phyloP scores from a whole-genome alignment of 2,797 vertebrate species.

The Diplodus sargus region DNA sequence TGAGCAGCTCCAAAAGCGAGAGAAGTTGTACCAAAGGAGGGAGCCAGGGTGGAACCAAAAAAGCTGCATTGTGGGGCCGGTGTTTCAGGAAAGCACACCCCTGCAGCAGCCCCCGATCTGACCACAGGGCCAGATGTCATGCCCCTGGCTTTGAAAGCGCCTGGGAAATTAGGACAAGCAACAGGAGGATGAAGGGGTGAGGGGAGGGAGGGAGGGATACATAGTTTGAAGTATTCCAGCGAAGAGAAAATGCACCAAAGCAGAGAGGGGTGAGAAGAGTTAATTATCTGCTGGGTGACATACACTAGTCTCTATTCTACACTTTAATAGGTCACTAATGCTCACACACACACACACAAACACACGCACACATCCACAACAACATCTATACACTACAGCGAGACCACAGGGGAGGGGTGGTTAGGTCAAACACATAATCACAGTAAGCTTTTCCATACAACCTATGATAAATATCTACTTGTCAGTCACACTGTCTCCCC shows the following conservation, averaged over 20 bases:
- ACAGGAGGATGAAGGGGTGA: constrained; percentile 32
- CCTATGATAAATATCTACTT: constrained; percentile 43
- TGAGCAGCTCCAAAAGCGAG: constrained; percentile 36
- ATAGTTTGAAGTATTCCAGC: constrained; percentile 64
- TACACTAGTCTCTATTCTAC: constrained; percentile 43
- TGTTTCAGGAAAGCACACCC: constrained; percentile 29
- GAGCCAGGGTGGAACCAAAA: constrained; percentile 41
- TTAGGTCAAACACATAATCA: constrained; percentile 42
- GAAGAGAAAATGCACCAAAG: constrained; percentile 65
- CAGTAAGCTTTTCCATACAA: constrained; percentile 54
- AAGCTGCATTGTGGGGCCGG: constrained; percentile 36
- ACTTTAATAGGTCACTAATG: constrained; percentile 47
- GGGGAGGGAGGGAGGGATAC: constrained; percentile 25
- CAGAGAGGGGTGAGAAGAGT: constrained; percentile 61
- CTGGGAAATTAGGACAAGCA: constrained; percentile 75
- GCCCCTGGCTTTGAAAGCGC: constrained; percentile 55
- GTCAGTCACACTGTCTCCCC: constrained; percentile 26
- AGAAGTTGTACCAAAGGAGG: constrained; percentile 14
- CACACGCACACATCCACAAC: constrained; percentile 38
- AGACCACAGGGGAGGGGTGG: constrained; percentile 28
- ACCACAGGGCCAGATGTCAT: constrained; percentile 26
- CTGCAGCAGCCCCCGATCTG: constrained; percentile 51
- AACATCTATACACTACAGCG: constrained; percentile 62
- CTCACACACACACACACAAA: constrained; percentile 34
- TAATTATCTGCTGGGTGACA: constrained; percentile 57